Conservation (phyloP, 2,888 invertebrate species). For the Torymus texanus region DNA sequence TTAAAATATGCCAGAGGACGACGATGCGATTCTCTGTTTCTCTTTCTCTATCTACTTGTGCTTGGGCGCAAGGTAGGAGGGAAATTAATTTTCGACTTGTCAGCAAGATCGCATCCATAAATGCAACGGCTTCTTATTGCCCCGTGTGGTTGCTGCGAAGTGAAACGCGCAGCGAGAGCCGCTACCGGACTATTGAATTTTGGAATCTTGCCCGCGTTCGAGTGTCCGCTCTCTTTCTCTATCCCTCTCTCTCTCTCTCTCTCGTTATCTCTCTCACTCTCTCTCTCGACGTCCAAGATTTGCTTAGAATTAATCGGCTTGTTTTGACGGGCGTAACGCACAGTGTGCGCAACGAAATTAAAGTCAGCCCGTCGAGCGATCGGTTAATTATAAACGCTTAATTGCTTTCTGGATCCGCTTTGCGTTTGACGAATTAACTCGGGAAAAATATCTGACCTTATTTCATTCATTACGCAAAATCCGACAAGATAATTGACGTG, state of each 20-base stretch:
- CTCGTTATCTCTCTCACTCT: not conserved
- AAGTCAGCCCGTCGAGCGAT: conserved; percentile 24
- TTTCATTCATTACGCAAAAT: no score
- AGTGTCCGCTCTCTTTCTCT: not conserved
- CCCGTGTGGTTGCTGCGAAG: conserved; percentile 23
- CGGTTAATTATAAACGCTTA: conserved; percentile 54
- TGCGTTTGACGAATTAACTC: conserved; percentile 10
- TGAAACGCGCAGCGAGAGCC: conserved; percentile 29
- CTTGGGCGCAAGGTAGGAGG: conserved; percentile 42
- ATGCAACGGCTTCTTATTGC: conserved; percentile 63
- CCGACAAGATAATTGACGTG: no score
- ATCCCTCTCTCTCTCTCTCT: not conserved
- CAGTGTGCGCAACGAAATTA: conserved; percentile 29
- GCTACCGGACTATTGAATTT: conserved; percentile 48
- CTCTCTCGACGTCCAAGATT: not conserved
- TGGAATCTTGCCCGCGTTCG: conserved; percentile 53
- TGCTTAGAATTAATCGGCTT: conserved; percentile 55
- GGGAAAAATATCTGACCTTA: not conserved
- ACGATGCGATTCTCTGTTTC: conserved; percentile 29
- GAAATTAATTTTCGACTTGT: conserved; percentile 71
- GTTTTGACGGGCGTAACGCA: conserved; percentile 49
- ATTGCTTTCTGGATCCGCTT: conserved; percentile 29
- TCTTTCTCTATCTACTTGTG: conserved; percentile 14
- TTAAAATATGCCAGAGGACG: conserved; percentile 70
- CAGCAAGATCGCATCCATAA: conserved; percentile 70